Conservation (phyloP, 2,888 invertebrate genomes). For the Pandemis cinnamomeana region DNA sequence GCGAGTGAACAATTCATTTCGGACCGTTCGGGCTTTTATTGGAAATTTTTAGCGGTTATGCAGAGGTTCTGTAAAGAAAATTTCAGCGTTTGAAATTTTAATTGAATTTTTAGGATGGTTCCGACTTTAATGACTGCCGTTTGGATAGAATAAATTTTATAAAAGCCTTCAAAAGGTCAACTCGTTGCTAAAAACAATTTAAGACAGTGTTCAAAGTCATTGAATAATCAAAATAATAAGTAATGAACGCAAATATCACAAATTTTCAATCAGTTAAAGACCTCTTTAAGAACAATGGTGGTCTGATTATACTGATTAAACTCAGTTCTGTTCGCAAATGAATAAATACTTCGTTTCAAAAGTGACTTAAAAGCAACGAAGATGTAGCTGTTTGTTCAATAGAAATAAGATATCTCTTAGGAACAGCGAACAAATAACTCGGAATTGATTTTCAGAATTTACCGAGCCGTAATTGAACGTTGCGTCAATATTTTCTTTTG, state of each 20-base stretch:
- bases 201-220: background rate
- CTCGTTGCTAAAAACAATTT: background rate
- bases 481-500: conserved; percentile 15
- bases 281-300: conserved; percentile 20
- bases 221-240: background rate
- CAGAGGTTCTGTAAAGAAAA: conserved; percentile 2
- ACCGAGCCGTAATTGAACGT: background rate
- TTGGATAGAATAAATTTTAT: too few species aligned
- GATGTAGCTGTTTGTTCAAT: conserved; percentile 19
- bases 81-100: background rate
- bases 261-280: conserved; percentile 21
- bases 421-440: conserved; percentile 26
- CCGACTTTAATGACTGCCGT: background rate
- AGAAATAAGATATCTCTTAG: conserved; percentile 20
- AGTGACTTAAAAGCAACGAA: background rate
- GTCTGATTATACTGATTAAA: conserved; percentile 19
- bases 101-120: conserved; percentile 1
- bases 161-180: background rate
- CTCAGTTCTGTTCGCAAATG: conserved; percentile 19
- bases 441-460: conserved; percentile 17
- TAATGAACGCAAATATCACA: background rate
- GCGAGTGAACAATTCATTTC: conserved; percentile 39
- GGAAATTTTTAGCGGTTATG: conserved; percentile 29
- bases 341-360: conserved; percentile 3
- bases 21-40: conserved; percentile 25